Base-by-base conservation (phyloP, 2,113 vertebrate species). In the Oxyruncus cristatus region DNA sequence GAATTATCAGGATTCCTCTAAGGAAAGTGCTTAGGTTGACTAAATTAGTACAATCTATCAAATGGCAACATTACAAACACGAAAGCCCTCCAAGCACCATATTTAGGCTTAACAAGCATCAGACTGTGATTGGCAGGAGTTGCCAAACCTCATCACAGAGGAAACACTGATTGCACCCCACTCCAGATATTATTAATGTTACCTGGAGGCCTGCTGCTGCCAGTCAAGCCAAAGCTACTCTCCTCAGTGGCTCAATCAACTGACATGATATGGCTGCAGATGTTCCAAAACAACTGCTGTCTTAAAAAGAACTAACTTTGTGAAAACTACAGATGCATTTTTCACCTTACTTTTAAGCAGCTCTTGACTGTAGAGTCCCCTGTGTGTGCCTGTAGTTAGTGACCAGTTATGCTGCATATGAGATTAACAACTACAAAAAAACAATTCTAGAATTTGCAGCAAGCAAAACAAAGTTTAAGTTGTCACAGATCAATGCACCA, bases 131-230 rank as follows among this genome's bases (percentile, higher is more conserved):
- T 50, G 66, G 81, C 74, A 56, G 24, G 71, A 83, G 55, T 75
- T 0, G 0, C 82, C 92, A 92, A 93, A 90, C 55, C 50, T 90
- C 92, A 67, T 59, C 71, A 58, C 58, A 76, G 75, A 50, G 37
- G 59, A 85, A 93, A 50, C 39, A 67, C 1, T 30, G 59, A 80
- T 5, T 76, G 55, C 19, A 33, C 46, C 52, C 72, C 50, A 14
- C 39, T 88, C 81, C 93, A 96, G 87, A 94, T 94, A 89, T 85
- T 79, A 73, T 22, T 62, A 39, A 62, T 73, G 37, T 28, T 88
- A 80, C 71, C 88, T 89, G 73, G 81, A 81, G 66, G 37, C 24
- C 65, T 81, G 37, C 65, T 86, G 85, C 93, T 81, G 75, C 78
- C 85, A 75, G 42, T 26, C 59, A 92, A 89, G 63, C 50, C 75